Conservation (phyloP, 1,140 invertebrate genomes). For the Zophobas morio region DNA sequence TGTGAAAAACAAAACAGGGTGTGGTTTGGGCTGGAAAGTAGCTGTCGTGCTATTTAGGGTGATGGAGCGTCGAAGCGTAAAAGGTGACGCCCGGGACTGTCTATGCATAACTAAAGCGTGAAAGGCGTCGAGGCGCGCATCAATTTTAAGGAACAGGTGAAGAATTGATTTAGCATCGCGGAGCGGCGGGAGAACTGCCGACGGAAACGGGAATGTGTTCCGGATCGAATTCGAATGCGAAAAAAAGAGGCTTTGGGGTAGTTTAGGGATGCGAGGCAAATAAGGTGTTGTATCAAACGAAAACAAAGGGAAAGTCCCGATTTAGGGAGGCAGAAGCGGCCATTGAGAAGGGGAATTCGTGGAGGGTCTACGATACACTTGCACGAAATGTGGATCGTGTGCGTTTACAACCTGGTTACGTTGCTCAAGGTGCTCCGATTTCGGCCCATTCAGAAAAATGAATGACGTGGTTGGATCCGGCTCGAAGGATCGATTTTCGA, state of each 20-base stretch:
- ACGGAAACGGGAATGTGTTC: slow-evolving; percentile 15
- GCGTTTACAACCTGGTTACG: too few relatives aligned
- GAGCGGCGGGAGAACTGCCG: slow-evolving; percentile 34
- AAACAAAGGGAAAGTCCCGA: slow-evolving; percentile 3
- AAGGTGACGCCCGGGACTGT: slow-evolving; percentile 60
- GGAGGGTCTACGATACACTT: background rate
- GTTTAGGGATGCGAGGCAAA: background rate
- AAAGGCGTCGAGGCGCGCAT: slow-evolving; percentile 54
- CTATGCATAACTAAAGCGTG: slow-evolving; percentile 61
- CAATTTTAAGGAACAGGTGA: slow-evolving; percentile 60
- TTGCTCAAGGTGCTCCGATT: too few relatives aligned
- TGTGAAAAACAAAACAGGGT: slow-evolving; percentile 42
- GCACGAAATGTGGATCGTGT: background rate
- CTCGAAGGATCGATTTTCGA: too few relatives aligned
- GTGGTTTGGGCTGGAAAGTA: slow-evolving; percentile 53
- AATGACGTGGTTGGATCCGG: too few relatives aligned
- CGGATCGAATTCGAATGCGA: slow-evolving; percentile 24
- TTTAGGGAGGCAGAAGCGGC: background rate
- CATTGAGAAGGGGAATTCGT: too few relatives aligned
- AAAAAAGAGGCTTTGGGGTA: slow-evolving; percentile 7
- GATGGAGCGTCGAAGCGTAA: slow-evolving; percentile 59
- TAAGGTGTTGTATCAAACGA: slow-evolving; percentile 18
- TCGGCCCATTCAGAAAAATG: too few relatives aligned
- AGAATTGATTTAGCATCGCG: slow-evolving; percentile 58
- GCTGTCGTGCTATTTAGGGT: slow-evolving; percentile 59